Conservation (phyloP, 2,797 vertebrate species). For the Pantherophis alleghaniensis region DNA sequence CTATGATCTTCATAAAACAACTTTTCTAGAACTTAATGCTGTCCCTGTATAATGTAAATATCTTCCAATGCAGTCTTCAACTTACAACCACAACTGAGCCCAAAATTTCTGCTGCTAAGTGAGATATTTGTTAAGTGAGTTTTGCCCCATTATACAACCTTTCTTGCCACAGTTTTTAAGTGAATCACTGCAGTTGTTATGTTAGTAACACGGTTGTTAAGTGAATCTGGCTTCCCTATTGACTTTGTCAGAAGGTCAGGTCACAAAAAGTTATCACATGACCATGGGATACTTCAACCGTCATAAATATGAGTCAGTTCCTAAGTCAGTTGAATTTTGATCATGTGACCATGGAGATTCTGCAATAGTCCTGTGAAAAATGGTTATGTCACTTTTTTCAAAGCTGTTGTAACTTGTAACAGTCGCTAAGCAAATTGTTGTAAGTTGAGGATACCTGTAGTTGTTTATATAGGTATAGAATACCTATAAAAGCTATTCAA, state of each 20-base stretch:
- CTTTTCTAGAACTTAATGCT: background rate
- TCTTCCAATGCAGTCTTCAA: background rate
- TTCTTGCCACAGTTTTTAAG: background rate
- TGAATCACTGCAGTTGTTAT: no score
- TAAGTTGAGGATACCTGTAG: background rate
- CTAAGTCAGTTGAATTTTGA: no score
- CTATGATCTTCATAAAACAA: background rate
- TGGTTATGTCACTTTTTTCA: no score
- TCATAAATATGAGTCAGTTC: no score
- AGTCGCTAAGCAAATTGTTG: background rate
- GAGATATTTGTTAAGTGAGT: background rate
- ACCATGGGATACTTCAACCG: no score
- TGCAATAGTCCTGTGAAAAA: no score
- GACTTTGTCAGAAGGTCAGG: no score
- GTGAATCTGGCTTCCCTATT: no score
- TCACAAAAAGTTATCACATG: no score
- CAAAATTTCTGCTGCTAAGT: background rate
- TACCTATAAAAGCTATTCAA: background rate
- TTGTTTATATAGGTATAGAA: background rate
- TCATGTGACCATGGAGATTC: no score
- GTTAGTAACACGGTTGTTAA: no score
- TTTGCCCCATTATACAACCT: background rate
- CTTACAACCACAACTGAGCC: background rate
- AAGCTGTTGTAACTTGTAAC: background rate
- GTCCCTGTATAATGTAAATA: background rate